Evolutionary conservation across 2,888 invertebrate genomes (phyloP), one percentile per base, ranked within the genome.

Genomic region (Syritta pipiens): DNA sequence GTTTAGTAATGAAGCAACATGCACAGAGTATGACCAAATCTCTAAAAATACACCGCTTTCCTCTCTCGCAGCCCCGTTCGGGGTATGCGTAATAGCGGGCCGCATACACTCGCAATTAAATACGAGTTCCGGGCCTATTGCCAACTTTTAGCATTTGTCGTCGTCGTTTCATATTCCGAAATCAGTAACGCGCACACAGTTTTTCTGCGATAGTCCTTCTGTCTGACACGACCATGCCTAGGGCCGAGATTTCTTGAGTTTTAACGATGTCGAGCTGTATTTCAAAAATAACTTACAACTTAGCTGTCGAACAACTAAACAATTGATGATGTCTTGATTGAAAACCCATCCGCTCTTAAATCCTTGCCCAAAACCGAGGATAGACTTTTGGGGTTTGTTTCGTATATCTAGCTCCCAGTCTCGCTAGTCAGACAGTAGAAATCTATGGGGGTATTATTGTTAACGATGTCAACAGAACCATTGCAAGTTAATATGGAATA

Each of bases 381-480:
- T n/a, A n/a, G n/a, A n/a, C n/a, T n/a, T n/a, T n/a, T n/a, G n/a
- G n/a, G n/a, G n/a, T n/a, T n/a, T n/a, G n/a, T n/a, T n/a, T n/a
- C n/a, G n/a, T n/a, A n/a, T n/a, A n/a, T n/a, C n/a, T n/a, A n/a
- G n/a, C n/a, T n/a, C n/a, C n/a, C n/a, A n/a, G n/a, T 30, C 60
- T 48, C 20, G 37, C 63, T 51, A 46, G 44, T 51, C 37, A 26
- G 69, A 57, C 57, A 40, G 37, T 37, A 26, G 19, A 32, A 60
- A 57, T 60, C 17, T 30, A 19, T 53, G 44, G 37, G 48, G 55
- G 48, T 76, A 69, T 63, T 46, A 71, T 57, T 63, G 63, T 71
- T 71, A 77, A 71, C 71, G 76, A 71, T 46, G 76, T 71, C 71
- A 65, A 71, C n/a, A n/a, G 65, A 65, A 63, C 71, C 46, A 59